Evolutionary conservation across 2,113 vertebrate genomes (phyloP).

Genomic region (Dolichallabes microphthalmus): DNA sequence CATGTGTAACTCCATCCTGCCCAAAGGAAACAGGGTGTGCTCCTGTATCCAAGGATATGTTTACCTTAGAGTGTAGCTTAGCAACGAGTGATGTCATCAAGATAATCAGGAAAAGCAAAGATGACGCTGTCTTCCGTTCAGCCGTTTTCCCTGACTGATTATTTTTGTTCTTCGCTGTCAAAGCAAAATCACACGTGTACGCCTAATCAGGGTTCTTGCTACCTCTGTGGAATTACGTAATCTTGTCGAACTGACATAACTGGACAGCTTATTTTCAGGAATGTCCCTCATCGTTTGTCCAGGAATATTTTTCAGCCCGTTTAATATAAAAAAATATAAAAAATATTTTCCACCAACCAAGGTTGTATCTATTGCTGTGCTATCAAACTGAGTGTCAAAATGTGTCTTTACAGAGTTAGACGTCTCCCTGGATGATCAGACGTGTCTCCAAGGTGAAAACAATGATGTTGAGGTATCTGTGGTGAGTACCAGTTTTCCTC

Average conservation of each 20-base stretch:
- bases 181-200: slow-evolving; percentile 24
- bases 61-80: slow-evolving; percentile 52
- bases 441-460: not conserved
- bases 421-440: slow-evolving; percentile 15
- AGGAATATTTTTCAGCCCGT: slow-evolving; percentile 19
- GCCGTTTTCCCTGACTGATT: slow-evolving; percentile 31
- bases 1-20: slow-evolving; percentile 16
- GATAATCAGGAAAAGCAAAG: slow-evolving; percentile 49
- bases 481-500: slow-evolving; percentile 34
- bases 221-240: slow-evolving; percentile 41
- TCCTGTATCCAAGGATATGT: slow-evolving; percentile 50
- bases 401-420: slow-evolving; percentile 32
- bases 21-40: slow-evolving; percentile 42
- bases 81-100: slow-evolving; percentile 54
- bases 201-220: slow-evolving; percentile 45
- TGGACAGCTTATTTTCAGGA: slow-evolving; percentile 20
- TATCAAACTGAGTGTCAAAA: slow-evolving; percentile 3
- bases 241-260: slow-evolving; percentile 28
- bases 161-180: slow-evolving; percentile 29
- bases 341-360: not conserved
- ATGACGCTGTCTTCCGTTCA: slow-evolving; percentile 28
- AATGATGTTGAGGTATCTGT: slow-evolving; percentile 3
- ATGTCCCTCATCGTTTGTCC: slow-evolving; percentile 1
- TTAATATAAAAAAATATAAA: not conserved
- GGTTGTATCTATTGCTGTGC: not conserved